Conservation (phyloP, 2,888 invertebrate species). For the Ectemnius continuus region DNA sequence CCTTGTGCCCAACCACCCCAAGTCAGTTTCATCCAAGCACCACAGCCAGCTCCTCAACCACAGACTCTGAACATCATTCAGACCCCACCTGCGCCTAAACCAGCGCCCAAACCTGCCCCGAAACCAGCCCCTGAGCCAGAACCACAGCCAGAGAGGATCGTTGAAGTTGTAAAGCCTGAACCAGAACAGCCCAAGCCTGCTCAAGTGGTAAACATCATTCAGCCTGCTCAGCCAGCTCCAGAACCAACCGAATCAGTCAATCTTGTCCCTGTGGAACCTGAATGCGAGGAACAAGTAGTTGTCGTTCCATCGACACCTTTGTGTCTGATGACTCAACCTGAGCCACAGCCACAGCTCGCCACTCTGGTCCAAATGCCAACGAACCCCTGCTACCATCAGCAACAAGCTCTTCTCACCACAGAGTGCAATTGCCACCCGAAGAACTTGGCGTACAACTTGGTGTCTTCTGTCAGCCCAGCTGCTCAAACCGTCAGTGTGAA, state of each 20-base stretch:
- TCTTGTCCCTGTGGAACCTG: neutral
- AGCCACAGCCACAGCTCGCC: neutral
- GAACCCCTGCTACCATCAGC: neutral
- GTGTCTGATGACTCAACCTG: neutral
- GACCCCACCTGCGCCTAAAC: neutral
- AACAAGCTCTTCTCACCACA: neutral
- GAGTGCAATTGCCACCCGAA: neutral
- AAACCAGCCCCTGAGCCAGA: neutral
- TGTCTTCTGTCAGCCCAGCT: neutral
- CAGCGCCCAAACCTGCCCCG: neutral
- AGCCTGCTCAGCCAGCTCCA: neutral
- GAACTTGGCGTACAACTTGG: neutral
- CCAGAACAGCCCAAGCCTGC: neutral
- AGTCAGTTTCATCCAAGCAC: constrained; percentile 8
- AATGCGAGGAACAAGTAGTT: neutral
- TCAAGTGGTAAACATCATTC: neutral
- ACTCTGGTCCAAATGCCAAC: neutral
- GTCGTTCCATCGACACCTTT: neutral
- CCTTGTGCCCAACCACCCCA: neutral
- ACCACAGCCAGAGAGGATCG: neutral
- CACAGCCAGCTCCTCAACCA: constrained; percentile 1
- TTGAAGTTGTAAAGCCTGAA: neutral
- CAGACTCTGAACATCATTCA: neutral
- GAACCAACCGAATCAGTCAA: neutral
- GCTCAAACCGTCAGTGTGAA: neutral